Percentiles rank a stretch among this genome's conserved stretches.
Evolutionary conservation across 2,888 invertebrate genomes (phyloP).

Genomic region (Plemyria rubiginata): DNA sequence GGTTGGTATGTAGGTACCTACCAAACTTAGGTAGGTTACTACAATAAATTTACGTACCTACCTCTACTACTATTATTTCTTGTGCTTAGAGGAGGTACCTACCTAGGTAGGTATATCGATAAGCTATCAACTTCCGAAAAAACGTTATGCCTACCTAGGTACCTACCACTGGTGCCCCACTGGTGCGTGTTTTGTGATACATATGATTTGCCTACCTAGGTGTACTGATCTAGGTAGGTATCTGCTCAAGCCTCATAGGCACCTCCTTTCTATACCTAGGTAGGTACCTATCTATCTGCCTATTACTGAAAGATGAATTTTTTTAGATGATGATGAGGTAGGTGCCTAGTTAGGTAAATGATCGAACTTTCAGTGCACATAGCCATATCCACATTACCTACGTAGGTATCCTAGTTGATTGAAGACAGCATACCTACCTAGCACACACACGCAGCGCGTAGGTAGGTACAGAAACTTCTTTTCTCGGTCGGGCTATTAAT

Average conservation of each 20-base stretch:
- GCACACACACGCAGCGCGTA: conserved; percentile 13
- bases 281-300: neutral
- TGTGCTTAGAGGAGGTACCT: neutral
- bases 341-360: too few relatives aligned
- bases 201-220: neutral
- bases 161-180: too few relatives aligned
- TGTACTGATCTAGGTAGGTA: neutral
- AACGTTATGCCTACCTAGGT: neutral
- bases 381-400: too few relatives aligned
- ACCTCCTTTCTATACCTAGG: neutral
- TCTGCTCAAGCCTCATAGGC: neutral
- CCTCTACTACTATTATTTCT: too few relatives aligned
- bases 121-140: conserved; percentile 4
- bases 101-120: neutral
- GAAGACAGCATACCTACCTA: too few relatives aligned
- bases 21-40: neutral
- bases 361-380: too few relatives aligned
- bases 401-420: too few relatives aligned
- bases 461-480: conserved; percentile 29
- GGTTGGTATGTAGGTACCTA: neutral
- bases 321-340: too few relatives aligned
- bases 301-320: too few relatives aligned
- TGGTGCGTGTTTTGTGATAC: too few relatives aligned
- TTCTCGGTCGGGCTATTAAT: conserved; percentile 32
- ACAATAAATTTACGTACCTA: too few relatives aligned